These are phyloP conservation scores for Halcyon chelicuti DNA, from an alignment of 2,797 vertebrate species.

Conservation along the genomic window DNA sequence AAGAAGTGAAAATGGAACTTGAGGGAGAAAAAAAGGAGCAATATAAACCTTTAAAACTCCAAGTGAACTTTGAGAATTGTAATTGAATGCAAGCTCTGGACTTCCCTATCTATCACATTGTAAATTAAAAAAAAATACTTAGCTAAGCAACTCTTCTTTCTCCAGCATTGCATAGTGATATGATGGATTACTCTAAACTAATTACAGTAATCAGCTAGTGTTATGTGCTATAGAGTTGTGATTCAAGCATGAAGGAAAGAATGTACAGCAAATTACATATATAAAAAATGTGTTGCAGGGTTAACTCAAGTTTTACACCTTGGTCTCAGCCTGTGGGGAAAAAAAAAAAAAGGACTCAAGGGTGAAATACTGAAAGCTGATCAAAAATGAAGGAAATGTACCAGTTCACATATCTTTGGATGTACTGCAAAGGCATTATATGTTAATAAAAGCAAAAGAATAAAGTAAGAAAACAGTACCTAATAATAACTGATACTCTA, in stretches of 20 bases:
- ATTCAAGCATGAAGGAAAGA: slow-evolving; percentile 40
- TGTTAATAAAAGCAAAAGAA: slow-evolving; percentile 69
- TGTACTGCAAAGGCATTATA: slow-evolving; percentile 53
- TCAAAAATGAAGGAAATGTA: slow-evolving; percentile 59
- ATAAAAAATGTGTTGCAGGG: slow-evolving; percentile 2
- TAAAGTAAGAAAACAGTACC: slow-evolving; percentile 70
- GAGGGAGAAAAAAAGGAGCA: not conserved
- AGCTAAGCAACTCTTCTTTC: slow-evolving; percentile 23
- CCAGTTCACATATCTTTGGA: slow-evolving; percentile 41
- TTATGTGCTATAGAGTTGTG: not conserved
- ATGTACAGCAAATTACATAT: slow-evolving; percentile 5
- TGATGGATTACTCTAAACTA: slow-evolving; percentile 61
- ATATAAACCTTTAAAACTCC: slow-evolving; percentile 9
- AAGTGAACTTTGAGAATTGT: slow-evolving; percentile 5
- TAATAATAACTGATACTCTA: slow-evolving; percentile 48
- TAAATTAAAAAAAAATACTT: not conserved
- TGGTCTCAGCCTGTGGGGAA: not conserved
- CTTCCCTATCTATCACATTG: slow-evolving; percentile 8
- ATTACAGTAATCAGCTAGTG: slow-evolving; percentile 32
- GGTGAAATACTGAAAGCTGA: slow-evolving; percentile 61
- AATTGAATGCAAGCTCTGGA: slow-evolving; percentile 27
- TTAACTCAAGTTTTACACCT: slow-evolving; percentile 55
- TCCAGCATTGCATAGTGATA: not conserved
- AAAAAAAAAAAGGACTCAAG: not conserved
- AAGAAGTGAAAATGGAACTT: slow-evolving; percentile 5